Base-by-base conservation (phyloP, 2,113 vertebrate species). In the Syrrhaptes paradoxus region DNA sequence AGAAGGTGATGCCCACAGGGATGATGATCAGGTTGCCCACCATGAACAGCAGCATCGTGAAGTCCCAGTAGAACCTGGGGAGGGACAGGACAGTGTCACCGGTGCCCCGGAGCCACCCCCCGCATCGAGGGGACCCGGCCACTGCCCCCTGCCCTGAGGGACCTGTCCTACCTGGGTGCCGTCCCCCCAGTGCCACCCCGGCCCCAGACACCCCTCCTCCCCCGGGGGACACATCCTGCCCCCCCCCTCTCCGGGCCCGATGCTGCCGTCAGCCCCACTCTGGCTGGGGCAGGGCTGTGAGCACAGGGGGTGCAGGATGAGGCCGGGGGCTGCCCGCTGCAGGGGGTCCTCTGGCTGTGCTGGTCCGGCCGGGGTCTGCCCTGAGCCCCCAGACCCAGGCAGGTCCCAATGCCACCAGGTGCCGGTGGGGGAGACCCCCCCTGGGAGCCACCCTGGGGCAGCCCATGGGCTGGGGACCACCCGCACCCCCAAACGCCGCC, bases 1-100 rank as follows among this genome's bases (percentile, higher is more conserved):
- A 99, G 98, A 99, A 99, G 84, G 99, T 99, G 98, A 99, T 99
- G 96, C 99, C 99, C 91, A 99, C 99, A 0, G 99, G 99, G 83
- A 99, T 99, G 98, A 99, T 99, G 97, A 99, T 99, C 79, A 99
- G 98, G 97, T 99, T 99, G 31, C 99, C 99, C 85, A 99, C 99
- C 99, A 99, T 99, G 96, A 99, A 99, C 83, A 99, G 98, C 77
- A 99, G 97, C 99, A 99, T 99, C 3, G 98, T 99, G 98, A 99
- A 99, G 98, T 99, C 99, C 99, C 99, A 99, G 95, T 99, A 99
- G 97, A 99, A 99, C 98, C 99, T 99, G 90, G 7, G 19, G 88
- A 41, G 38, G 0, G 3, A 71, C 79, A 73, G 75, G 38, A 25
- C 2, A 28, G 9, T 9, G 20, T 85, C 74, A 87, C 43, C 24